Conservation (phyloP, 2,888 invertebrate genomes). For the Tinea trinotella region DNA sequence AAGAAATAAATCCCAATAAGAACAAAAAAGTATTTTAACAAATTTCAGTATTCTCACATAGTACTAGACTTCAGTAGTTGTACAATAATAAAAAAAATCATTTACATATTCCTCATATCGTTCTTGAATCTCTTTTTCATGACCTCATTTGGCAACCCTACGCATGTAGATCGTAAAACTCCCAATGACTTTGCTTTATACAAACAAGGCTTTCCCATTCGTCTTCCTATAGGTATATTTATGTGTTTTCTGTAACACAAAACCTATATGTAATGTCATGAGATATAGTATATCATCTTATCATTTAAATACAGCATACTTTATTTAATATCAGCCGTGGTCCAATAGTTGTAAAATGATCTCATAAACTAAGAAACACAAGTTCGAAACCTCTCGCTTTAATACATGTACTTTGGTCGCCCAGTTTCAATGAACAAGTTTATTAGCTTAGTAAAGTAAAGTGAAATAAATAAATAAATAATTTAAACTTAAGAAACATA, state of each 20-base stretch:
- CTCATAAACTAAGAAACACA: no score
- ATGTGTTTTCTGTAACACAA: slow-evolving; percentile 7
- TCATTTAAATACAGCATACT: no score
- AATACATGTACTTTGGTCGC: no score
- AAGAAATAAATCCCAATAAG: no score
- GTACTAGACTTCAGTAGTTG: slow-evolving; percentile 15
- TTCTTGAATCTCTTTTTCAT: slow-evolving; percentile 45
- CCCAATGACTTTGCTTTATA: slow-evolving; percentile 31
- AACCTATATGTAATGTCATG: neutral
- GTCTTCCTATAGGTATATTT: slow-evolving; percentile 15
- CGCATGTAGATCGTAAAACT: slow-evolving; percentile 39
- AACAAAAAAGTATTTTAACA: neutral
- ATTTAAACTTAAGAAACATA: no score
- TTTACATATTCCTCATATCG: slow-evolving; percentile 44
- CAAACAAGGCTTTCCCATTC: slow-evolving; percentile 19
- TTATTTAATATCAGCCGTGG: no score
- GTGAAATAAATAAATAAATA: no score
- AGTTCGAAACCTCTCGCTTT: no score
- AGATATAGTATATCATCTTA: no score
- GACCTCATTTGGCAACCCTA: slow-evolving; percentile 50
- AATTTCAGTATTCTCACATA: neutral
- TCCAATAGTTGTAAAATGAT: no score
- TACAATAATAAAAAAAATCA: slow-evolving; percentile 32
- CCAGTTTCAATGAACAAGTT: no score
- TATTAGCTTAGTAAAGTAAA: no score